Evolutionary conservation across 2,797 vertebrate species (phyloP).

Genomic region (Esox lucius): DNA sequence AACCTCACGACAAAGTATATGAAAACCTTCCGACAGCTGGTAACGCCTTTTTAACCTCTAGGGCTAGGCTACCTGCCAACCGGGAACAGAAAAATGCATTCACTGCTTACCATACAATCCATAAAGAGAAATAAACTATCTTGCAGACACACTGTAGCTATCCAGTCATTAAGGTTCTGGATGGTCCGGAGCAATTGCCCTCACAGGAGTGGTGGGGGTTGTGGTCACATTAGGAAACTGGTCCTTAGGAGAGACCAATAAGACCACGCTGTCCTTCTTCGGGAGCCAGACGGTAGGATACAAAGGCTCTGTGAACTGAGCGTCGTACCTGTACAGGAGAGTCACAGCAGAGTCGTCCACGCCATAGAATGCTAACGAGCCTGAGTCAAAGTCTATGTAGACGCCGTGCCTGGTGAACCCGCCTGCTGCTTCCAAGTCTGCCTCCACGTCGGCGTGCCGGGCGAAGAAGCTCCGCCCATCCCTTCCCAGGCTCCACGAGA

Average conservation of each 20-base stretch:
- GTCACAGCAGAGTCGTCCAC: slow-evolving; percentile 52
- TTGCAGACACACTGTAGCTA: not conserved
- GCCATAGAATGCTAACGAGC: slow-evolving; percentile 67
- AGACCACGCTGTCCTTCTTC: slow-evolving; percentile 72
- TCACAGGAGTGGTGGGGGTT: not conserved
- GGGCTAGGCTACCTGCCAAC: too few relatives aligned
- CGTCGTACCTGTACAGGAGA: slow-evolving; percentile 61
- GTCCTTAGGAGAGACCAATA: slow-evolving; percentile 40
- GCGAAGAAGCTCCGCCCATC: slow-evolving; percentile 69
- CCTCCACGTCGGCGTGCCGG: slow-evolving; percentile 70
- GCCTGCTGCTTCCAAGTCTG: slow-evolving; percentile 43
- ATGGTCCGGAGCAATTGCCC: not conserved
- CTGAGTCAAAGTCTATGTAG: slow-evolving; percentile 63
- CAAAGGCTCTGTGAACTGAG: slow-evolving; percentile 67
- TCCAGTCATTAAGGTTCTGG: not conserved
- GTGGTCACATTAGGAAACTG: not conserved
- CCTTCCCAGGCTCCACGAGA: slow-evolving; percentile 74
- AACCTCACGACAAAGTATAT: too few relatives aligned
- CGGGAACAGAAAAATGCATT: too few relatives aligned
- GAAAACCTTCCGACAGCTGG: not conserved
- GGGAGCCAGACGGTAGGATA: slow-evolving; percentile 75
- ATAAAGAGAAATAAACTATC: not conserved
- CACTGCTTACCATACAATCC: too few relatives aligned
- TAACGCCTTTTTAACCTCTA: not conserved
- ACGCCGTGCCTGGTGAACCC: slow-evolving; percentile 63